These are phyloP conservation scores for Mythimna albipuncta DNA, from an alignment of 2,888 invertebrate genomes.

Conservation along the genomic window DNA sequence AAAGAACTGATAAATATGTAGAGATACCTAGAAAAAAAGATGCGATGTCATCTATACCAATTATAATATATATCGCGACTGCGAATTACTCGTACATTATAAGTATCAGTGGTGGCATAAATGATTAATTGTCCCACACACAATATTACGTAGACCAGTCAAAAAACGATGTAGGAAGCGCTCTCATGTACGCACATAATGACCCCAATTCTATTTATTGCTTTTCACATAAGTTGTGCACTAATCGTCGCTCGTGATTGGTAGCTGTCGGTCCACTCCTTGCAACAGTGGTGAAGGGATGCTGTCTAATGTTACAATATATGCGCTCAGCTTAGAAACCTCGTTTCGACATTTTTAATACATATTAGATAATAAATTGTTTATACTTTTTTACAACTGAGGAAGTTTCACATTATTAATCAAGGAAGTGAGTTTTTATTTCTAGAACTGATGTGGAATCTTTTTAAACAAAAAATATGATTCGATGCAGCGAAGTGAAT, in stretches of 20 bases:
- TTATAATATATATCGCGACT: background rate
- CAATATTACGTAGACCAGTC: slow-evolving; percentile 4
- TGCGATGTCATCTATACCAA: background rate
- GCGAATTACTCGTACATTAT: background rate
- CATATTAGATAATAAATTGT: slow-evolving; percentile 25
- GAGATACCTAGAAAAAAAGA: background rate
- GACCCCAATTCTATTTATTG: slow-evolving; percentile 42
- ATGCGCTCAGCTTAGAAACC: slow-evolving; percentile 15
- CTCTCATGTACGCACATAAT: slow-evolving; percentile 1
- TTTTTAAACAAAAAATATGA: background rate
- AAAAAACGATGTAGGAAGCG: slow-evolving; percentile 39
- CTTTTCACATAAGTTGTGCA: slow-evolving; percentile 18
- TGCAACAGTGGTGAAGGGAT: slow-evolving; percentile 60
- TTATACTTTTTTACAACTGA: background rate
- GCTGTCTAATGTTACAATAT: slow-evolving; percentile 33
- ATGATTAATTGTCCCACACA: slow-evolving; percentile 11
- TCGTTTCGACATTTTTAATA: slow-evolving; percentile 29
- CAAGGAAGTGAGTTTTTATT: slow-evolving; percentile 2
- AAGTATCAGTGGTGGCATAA: background rate
- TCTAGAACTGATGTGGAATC: background rate
- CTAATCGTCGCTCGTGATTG: slow-evolving; percentile 36
- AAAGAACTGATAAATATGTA: too few relatives aligned
- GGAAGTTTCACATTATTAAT: slow-evolving; percentile 9
- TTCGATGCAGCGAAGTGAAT: background rate
- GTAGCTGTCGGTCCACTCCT: slow-evolving; percentile 47